Conservation (phyloP, 2,113 vertebrate species). For the Chaetops frenatus region DNA sequence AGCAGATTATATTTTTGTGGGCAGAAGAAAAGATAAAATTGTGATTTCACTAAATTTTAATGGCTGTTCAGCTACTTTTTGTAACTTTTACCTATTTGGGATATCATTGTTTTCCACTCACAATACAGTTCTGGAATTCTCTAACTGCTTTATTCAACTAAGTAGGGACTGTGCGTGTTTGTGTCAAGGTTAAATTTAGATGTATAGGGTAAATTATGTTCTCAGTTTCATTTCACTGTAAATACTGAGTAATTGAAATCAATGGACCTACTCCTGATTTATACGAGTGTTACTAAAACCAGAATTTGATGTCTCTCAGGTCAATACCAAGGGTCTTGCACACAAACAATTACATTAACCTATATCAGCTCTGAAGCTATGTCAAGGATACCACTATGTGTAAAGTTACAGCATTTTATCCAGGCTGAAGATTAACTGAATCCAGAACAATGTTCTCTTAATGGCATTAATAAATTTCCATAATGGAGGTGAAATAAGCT, state of each 20-base stretch:
- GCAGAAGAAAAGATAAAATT: background rate
- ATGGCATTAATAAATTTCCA: background rate
- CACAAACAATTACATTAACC: background rate
- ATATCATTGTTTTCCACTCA: background rate
- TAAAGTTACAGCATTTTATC: background rate
- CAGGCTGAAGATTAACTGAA: background rate
- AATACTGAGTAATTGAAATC: constrained; percentile 13
- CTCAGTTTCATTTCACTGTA: background rate
- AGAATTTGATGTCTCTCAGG: background rate
- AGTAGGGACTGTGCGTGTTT: background rate
- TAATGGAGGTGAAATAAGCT: background rate
- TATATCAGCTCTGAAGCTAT: background rate
- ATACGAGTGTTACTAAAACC: background rate
- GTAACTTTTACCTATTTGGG: background rate
- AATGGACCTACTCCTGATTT: background rate
- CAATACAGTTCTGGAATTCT: background rate
- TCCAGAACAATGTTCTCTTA: background rate
- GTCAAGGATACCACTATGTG: background rate
- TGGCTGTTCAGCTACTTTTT: background rate
- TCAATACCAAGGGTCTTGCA: background rate
- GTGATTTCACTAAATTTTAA: background rate
- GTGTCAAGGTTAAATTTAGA: background rate
- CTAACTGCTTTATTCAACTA: background rate
- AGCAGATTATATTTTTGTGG: background rate
- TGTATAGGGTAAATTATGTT: background rate